Evolutionary conservation across 2,797 vertebrate species (phyloP).

Genomic region (Molossus alvarezi): DNA sequence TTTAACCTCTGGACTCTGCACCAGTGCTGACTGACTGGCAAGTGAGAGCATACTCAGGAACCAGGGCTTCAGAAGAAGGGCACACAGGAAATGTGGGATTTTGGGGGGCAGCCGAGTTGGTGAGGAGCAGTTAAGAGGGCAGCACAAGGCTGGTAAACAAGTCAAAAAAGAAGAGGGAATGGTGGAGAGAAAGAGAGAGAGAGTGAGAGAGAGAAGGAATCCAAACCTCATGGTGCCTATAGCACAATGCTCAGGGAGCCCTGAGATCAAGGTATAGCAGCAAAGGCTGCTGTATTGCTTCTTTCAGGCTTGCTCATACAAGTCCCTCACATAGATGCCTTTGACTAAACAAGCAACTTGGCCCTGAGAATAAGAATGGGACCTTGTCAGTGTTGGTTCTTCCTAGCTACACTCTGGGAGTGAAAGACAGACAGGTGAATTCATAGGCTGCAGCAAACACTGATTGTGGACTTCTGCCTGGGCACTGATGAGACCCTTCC

Average conservation of each 20-base stretch:
- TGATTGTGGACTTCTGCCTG: not conserved
- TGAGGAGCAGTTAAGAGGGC: not conserved
- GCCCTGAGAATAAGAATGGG: not conserved
- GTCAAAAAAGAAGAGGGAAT: not conserved
- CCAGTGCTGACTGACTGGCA: not conserved
- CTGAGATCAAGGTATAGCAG: not conserved
- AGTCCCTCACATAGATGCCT: not conserved
- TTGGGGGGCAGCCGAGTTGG: too few species aligned
- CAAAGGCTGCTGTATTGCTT: not conserved
- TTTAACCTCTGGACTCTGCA: not conserved
- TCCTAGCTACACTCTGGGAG: not conserved
- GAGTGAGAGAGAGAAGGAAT: not conserved
- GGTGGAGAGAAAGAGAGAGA: too few species aligned
- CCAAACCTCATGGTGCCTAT: not conserved
- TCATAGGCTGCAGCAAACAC: not conserved
- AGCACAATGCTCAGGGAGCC: not conserved
- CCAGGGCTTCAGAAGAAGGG: not conserved
- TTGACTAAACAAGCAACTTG: not conserved
- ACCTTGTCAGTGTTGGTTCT: not conserved
- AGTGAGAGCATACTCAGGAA: not conserved
- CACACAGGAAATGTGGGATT: not conserved
- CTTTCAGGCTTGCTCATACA: not conserved
- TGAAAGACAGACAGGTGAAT: not conserved
- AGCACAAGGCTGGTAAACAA: not conserved
- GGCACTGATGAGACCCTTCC: not conserved